Base-by-base conservation (phyloP, 2,797 vertebrate genomes). In the Percopsis omiscomaycus region DNA sequence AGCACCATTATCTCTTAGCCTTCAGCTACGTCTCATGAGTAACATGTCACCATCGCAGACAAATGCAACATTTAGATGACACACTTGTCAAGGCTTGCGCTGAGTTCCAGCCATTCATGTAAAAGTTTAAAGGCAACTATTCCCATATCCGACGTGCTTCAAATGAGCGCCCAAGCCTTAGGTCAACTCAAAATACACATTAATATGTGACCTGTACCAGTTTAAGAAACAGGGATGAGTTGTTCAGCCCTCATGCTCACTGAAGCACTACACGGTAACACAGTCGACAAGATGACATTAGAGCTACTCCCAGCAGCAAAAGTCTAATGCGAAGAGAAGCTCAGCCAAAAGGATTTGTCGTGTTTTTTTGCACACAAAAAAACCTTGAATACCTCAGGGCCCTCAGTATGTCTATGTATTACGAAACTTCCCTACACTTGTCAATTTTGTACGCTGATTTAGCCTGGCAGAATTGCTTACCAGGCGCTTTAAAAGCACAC, bases 1-100 rank as follows among this genome's bases (percentile, higher is more conserved):
- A 75, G 66, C 59, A 70, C 61, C 32, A 81, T 85, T 84, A 85
- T 79, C 73, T 65, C 74, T 79, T 78, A 60, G 82, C 86, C 80
- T 74, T 77, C 46, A 83, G 84, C 83, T 69, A 75, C 66, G 55
- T 76, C 81, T 76, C 71, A 45, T 53, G 64, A 79, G 81, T 79
- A 81, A 83, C 85, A 78, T 80, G 75, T 88, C 85, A 89, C 78
- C 68, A 77, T 80, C 77, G 83, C 84, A 69, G 67, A 69, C 71
- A 75, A 66, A 81, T 54, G 70, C 77, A 68, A 76, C 74, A 78
- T 80, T 84, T 68, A 67, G 54, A 82, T 76, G 82, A 84, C 80
- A 56, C 63, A 75, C 88, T 78, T 90, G 89, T 86, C 86, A 84
- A 83, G 88, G 79, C 88, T 83, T 87, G 88, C 79, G 75, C 78